phyloP scores from a whole-genome alignment of 2,888 invertebrate species.

The Drosophila paranaensis region DNA sequence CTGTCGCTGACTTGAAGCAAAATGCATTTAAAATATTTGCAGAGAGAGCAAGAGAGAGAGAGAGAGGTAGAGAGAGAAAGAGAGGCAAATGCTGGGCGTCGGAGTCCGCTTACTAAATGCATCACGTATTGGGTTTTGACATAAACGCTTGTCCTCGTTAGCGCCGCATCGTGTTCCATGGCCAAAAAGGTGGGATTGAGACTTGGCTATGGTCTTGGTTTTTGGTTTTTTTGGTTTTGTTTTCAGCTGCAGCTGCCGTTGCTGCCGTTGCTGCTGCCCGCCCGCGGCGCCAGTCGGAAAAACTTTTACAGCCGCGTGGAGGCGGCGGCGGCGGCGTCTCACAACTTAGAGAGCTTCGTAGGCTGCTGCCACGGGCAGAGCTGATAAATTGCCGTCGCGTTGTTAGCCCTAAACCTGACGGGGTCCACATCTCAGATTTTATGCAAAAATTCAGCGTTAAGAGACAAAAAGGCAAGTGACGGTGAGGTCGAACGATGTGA shows the following conservation, averaged over 20 bases:
- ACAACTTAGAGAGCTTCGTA: conserved; percentile 38
- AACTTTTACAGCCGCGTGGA: conserved; percentile 61
- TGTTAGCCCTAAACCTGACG: conserved; percentile 57
- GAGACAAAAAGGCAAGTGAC: conserved; percentile 9
- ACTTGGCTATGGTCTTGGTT: conserved; percentile 23
- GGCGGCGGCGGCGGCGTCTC: conserved; percentile 7
- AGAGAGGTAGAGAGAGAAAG: neutral
- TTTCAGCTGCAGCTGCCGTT: conserved; percentile 6
- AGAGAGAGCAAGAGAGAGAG: conserved; percentile 15
- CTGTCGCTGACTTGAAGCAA: conserved; percentile 58
- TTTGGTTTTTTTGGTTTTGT: conserved; percentile 22
- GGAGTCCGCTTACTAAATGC: conserved; percentile 65
- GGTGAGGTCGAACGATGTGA: too few relatives aligned
- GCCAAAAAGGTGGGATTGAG: conserved; percentile 50
- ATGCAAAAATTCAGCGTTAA: conserved; percentile 60
- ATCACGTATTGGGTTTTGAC: conserved; percentile 81
- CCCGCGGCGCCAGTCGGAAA: conserved; percentile 64
- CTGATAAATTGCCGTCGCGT: conserved; percentile 71
- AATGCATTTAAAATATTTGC: conserved; percentile 72
- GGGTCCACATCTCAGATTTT: conserved; percentile 57
- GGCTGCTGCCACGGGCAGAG: conserved; percentile 55
- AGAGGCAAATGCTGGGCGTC: neutral
- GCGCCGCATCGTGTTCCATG: conserved; percentile 74
- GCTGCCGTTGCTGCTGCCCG: conserved; percentile 37
- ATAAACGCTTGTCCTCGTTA: conserved; percentile 82